These are phyloP conservation scores for Zeus faber DNA, from an alignment of 2,113 vertebrate genomes.

Conservation along the genomic window DNA sequence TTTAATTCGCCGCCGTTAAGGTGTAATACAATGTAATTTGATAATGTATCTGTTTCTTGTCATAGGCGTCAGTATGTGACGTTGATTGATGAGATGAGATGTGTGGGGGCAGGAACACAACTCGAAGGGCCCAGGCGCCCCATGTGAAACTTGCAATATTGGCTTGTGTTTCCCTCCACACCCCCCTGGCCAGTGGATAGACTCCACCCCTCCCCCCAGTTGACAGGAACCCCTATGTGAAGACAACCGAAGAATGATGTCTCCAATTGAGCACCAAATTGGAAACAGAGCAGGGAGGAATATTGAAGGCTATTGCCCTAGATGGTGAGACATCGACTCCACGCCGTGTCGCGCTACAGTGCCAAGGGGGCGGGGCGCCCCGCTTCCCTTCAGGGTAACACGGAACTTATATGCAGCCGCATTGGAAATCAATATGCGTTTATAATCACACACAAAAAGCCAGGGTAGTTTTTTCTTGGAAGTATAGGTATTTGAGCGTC, in stretches of 20 bases:
- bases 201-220: constrained; percentile 41
- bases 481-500: not conserved
- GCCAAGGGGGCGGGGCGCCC: too few relatives aligned
- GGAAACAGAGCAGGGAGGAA: constrained; percentile 73
- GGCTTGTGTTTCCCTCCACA: constrained; percentile 6
- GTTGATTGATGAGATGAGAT: too few relatives aligned
- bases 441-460: constrained; percentile 77
- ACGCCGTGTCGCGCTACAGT: too few relatives aligned
- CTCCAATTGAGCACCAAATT: constrained; percentile 80
- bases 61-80: too few relatives aligned
- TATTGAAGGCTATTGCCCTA: constrained; percentile 64
- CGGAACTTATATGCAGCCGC: too few relatives aligned
- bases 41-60: too few relatives aligned
- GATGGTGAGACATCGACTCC: constrained; percentile 74
- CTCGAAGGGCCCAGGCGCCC: constrained; percentile 10
- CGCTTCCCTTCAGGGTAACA: too few relatives aligned
- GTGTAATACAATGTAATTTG: too few relatives aligned
- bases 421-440: constrained; percentile 83
- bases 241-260: constrained; percentile 75
- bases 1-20: too few relatives aligned
- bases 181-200: constrained; percentile 30
- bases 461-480: constrained; percentile 68
- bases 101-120: constrained; percentile 3
- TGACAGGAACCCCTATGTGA: constrained; percentile 41
- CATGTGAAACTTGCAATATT: constrained; percentile 14